These are phyloP conservation scores for Oreocharis arfaki DNA, from an alignment of 2,113 vertebrate species.

Conservation along the genomic window DNA sequence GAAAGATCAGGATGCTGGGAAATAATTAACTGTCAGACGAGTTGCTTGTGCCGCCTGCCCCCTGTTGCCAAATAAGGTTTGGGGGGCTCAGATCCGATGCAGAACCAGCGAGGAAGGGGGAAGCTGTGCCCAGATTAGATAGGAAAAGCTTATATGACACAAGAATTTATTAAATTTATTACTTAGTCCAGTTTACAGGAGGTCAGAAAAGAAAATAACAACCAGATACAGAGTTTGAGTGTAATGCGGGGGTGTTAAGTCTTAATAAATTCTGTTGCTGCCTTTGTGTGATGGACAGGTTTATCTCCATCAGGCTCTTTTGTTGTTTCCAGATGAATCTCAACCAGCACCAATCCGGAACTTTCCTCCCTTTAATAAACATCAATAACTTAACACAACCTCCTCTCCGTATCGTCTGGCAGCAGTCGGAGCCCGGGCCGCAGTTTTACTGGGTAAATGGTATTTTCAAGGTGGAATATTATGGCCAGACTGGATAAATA, in stretches of 20 bases:
- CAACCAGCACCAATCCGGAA: not conserved
- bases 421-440: not conserved
- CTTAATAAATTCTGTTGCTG: not conserved
- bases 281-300: not conserved
- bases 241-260: not conserved
- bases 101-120: not conserved
- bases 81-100: accelerated
- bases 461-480: not conserved
- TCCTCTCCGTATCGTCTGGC: not conserved
- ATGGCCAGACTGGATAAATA: not conserved
- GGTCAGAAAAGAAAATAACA: not conserved
- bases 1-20: not conserved
- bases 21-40: conserved; percentile 34
- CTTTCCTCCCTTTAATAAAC: not conserved
- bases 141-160: not conserved
- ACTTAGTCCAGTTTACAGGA: not conserved
- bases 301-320: not conserved
- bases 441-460: not conserved
- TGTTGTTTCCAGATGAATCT: conserved; percentile 1
- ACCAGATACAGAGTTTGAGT: not conserved
- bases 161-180: conserved; percentile 19
- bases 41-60: not conserved
- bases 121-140: not conserved
- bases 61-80: not conserved
- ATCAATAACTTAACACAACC: not conserved